phyloP scores from a whole-genome alignment of 2,888 invertebrate genomes.

The Thymelicus acteon region DNA sequence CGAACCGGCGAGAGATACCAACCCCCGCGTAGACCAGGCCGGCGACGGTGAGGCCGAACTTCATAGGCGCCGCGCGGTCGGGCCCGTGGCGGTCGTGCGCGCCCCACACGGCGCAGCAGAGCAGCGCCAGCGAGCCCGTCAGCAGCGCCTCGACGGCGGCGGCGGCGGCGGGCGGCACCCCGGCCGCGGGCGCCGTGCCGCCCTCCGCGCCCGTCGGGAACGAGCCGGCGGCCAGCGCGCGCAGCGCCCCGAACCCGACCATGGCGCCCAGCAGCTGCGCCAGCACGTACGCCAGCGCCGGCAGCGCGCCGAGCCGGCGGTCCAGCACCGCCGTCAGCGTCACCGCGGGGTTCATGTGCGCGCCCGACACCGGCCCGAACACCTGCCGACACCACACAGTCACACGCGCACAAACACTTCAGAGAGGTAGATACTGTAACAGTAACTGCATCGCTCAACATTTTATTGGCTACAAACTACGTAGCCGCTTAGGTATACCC shows the following conservation, averaged over 20 bases:
- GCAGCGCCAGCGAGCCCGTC: conserved; percentile 61
- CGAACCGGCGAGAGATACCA: not conserved
- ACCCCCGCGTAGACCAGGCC: conserved; percentile 73
- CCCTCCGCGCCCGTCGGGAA: conserved; percentile 35
- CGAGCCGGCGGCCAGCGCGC: conserved; percentile 29
- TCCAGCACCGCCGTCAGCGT: conserved; percentile 87
- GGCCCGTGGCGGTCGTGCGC: conserved; percentile 56
- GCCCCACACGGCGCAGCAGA: conserved; percentile 63
- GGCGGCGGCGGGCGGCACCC: conserved; percentile 44
- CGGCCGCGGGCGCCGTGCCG: conserved; percentile 36
- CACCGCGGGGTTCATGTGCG: conserved; percentile 92
- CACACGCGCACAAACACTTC: no score
- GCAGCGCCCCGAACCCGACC: conserved; percentile 24
- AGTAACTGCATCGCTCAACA: no score
- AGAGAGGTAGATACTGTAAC: no score
- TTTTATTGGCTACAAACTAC: no score
- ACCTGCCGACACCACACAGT: not conserved
- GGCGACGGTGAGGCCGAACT: conserved; percentile 68
- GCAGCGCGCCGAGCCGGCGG: conserved; percentile 71
- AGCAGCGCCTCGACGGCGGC: conserved; percentile 58
- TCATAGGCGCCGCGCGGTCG: conserved; percentile 65
- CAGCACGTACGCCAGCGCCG: conserved; percentile 62
- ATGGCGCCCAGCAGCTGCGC: conserved; percentile 48
- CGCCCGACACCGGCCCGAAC: conserved; percentile 90
- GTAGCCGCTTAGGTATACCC: no score